These are phyloP conservation scores for Tarsius wallacei DNA, from an alignment of 2,797 vertebrate species.

Conservation along the genomic window DNA sequence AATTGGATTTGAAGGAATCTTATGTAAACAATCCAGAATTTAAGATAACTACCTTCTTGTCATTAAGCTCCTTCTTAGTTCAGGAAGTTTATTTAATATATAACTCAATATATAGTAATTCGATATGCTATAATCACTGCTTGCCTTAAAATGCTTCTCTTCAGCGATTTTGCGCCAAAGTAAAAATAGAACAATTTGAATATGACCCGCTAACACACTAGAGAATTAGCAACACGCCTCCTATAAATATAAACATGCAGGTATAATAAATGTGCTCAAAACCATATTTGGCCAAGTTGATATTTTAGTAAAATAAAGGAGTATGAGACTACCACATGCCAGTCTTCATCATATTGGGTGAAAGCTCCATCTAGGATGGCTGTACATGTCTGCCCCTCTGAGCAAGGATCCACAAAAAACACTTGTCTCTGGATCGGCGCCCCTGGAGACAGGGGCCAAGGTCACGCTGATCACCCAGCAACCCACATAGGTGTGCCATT, in stretches of 20 bases:
- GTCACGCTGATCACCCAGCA: background rate
- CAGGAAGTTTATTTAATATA: constrained; percentile 67
- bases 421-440: background rate
- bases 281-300: constrained; percentile 67
- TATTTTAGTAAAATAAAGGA: constrained; percentile 75
- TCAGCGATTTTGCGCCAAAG: constrained; percentile 78
- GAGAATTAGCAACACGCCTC: constrained; percentile 69
- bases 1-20: constrained; percentile 39
- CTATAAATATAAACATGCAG: constrained; percentile 68
- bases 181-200: constrained; percentile 80
- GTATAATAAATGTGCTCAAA: constrained; percentile 65
- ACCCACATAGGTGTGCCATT: background rate
- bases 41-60: constrained; percentile 54
- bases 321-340: constrained; percentile 66
- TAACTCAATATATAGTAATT: constrained; percentile 59
- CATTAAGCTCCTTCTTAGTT: constrained; percentile 63
- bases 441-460: background rate
- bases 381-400: background rate
- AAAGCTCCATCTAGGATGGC: constrained; percentile 43
- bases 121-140: constrained; percentile 61
- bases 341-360: constrained; percentile 48
- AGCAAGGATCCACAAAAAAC: background rate
- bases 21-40: constrained; percentile 34
- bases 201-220: constrained; percentile 67
- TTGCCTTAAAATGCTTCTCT: constrained; percentile 77